These are phyloP conservation scores for Hypomesus transpacificus DNA, from an alignment of 2,113 vertebrate species.

Conservation along the genomic window DNA sequence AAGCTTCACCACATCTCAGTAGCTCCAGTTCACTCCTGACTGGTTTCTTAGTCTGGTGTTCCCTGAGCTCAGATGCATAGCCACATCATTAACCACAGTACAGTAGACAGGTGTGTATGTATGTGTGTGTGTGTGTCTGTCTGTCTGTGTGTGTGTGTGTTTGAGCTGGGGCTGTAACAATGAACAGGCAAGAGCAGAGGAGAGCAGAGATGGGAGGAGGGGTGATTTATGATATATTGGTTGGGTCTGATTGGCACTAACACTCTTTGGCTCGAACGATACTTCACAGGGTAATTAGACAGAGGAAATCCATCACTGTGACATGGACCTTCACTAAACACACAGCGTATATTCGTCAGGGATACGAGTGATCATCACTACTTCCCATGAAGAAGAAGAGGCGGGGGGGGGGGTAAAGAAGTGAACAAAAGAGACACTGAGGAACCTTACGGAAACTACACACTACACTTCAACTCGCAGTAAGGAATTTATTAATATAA, in stretches of 20 bases:
- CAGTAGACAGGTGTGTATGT: not conserved
- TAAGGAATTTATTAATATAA: too few species aligned
- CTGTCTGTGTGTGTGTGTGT: not conserved
- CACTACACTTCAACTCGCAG: too few species aligned
- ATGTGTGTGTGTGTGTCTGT: not conserved
- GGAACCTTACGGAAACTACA: not conserved
- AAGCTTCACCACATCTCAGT: not conserved
- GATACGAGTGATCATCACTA: too few species aligned
- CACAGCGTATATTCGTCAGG: not conserved
- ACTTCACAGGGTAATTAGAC: not conserved
- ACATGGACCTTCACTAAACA: not conserved
- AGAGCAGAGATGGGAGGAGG: not conserved
- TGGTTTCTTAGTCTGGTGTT: too few species aligned
- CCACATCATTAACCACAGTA: not conserved
- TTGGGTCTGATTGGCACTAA: not conserved
- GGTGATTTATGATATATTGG: slow-evolving; percentile 9
- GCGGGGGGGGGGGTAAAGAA: not conserved
- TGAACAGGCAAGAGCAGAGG: not conserved
- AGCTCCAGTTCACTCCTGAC: too few species aligned
- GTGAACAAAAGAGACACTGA: not conserved
- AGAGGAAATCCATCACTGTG: slow-evolving; percentile 1
- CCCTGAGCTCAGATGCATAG: too few species aligned
- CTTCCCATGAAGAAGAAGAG: too few species aligned
- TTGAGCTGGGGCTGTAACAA: not conserved
- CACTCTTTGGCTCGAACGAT: not conserved